Evolutionary conservation across 2,113 vertebrate genomes (phyloP), one percentile per base, ranked within the genome.

Genomic region (Dipodomys ordii): DNA sequence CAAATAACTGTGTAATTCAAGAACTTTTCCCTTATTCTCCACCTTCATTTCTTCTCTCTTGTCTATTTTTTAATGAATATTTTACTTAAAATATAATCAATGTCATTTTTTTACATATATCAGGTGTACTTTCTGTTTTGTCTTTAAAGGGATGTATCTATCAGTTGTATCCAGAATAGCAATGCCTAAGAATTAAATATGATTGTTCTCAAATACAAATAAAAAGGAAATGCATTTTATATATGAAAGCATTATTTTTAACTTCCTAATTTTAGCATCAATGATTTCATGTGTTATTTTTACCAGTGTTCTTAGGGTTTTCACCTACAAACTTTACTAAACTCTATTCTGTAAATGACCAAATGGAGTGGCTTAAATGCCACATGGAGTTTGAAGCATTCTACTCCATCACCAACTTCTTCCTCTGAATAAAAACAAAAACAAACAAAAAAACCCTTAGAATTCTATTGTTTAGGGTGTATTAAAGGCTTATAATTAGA

Each of bases 71-170:
- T 12, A 32, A 81, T 13, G 79, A 85, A 67, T 64, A 67, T 64
- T 69, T 92, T 22, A 69, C 20, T 78, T 46, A 65, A 95, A 89
- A 79, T 60, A 18, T n/a, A 89, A 13, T 87, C n/a, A 13, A 65
- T 49, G n/a, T 49, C 7, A 73, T 2, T 86, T 25, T 44, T 11
- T 74, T 20, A 64, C 15, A 7, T 53, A 19, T 62, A 67, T 64
- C 27, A 35, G 44, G 23, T 65, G 11, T 69, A 5, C 23, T 80
- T 85, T 53, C 39, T 67, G 12, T 83, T 76, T 57, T 57, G 57
- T 77, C 93, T 89, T 35, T 32, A 18, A 82, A 85, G 87, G 19
- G 12, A 15, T 2, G 72, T 3, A 12, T 71, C 23, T 77, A 35
- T 35, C 0, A 7, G 19, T 67, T 88, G 1, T 76, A n/a, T 1